These are phyloP conservation scores for Hipparchia semele DNA, from an alignment of 2,888 invertebrate genomes.

Conservation along the genomic window DNA sequence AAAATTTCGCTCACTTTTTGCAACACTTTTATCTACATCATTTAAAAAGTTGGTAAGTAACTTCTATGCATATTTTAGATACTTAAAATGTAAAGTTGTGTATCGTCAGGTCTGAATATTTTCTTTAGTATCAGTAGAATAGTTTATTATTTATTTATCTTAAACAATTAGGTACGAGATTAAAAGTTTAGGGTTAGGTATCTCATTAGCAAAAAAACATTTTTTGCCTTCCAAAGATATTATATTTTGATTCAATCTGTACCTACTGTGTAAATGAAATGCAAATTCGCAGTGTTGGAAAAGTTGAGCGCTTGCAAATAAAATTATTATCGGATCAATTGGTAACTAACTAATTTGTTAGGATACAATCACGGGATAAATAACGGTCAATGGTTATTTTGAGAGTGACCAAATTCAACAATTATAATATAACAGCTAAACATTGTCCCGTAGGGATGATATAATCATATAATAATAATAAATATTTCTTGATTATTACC, in stretches of 20 bases:
- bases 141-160: no score
- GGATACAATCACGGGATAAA: conserved; percentile 31
- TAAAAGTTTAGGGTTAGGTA: no score
- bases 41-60: neutral
- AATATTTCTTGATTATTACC: conserved; percentile 52
- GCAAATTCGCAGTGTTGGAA: conserved; percentile 31
- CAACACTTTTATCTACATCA: conserved; percentile 26
- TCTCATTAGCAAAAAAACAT: neutral
- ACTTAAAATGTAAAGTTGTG: no score
- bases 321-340: conserved; percentile 25
- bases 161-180: no score
- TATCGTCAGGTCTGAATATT: no score
- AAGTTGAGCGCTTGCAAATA: conserved; percentile 23
- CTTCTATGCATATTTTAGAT: no score
- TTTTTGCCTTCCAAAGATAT: neutral
- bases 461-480: conserved; percentile 37
- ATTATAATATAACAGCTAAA: conserved; percentile 41
- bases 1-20: conserved; percentile 26
- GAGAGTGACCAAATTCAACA: conserved; percentile 40
- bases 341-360: conserved; percentile 21
- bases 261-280: neutral
- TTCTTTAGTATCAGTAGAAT: no score
- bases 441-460: conserved; percentile 35
- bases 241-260: neutral
- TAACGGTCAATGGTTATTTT: conserved; percentile 37